phyloP scores from a whole-genome alignment of 2,113 vertebrate species.

The Ochotona princeps region DNA sequence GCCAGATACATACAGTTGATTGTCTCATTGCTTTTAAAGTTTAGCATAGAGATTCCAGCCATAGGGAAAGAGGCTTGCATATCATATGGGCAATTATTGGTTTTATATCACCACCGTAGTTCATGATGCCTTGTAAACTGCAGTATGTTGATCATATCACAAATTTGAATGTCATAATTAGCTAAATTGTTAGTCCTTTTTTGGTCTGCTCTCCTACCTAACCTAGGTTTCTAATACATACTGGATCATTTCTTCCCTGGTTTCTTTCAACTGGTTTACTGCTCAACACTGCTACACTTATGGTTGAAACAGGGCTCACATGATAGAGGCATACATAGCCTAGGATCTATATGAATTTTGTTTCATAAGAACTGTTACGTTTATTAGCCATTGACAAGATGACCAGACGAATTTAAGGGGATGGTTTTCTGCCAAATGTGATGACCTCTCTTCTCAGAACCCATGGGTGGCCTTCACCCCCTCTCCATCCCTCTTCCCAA shows the following conservation, averaged over 20 bases:
- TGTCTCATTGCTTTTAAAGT: background rate
- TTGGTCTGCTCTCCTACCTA: background rate
- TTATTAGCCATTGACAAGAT: background rate
- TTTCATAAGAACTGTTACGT: conserved; percentile 4
- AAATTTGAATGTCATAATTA: background rate
- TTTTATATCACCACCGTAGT: background rate
- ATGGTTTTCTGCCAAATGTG: background rate
- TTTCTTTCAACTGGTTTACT: background rate
- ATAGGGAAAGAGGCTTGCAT: background rate
- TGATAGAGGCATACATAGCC: background rate
- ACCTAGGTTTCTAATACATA: background rate
- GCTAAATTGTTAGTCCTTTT: background rate
- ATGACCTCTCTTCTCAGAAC: conserved; percentile 10
- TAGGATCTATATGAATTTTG: background rate
- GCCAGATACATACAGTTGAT: background rate
- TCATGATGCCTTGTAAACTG: background rate
- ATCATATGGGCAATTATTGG: background rate
- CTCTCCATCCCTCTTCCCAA: background rate
- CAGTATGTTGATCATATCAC: too few relatives aligned
- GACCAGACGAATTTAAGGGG: background rate
- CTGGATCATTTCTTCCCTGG: background rate
- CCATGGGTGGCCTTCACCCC: conserved; percentile 2
- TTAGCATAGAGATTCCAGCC: background rate
- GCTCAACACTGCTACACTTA: background rate
- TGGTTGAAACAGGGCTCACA: background rate